Conservation (phyloP, 2,888 invertebrate genomes). For the Tipula helvola region DNA sequence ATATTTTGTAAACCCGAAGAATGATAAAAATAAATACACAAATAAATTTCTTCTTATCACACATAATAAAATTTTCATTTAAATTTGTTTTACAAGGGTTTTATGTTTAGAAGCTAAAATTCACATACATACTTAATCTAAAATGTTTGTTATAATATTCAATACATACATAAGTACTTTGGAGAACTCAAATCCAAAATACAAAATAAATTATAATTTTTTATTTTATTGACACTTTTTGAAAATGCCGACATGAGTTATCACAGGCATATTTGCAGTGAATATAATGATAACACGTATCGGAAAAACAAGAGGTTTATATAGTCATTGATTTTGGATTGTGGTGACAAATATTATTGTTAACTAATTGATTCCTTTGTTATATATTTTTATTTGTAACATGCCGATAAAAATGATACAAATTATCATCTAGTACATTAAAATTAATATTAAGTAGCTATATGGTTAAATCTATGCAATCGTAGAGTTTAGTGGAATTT, state of each 20-base stretch:
- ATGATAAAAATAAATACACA: background rate
- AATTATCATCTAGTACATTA: background rate
- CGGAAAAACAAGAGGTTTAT: background rate
- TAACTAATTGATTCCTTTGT: background rate
- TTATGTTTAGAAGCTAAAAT: background rate
- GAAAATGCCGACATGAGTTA: background rate
- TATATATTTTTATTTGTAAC: background rate
- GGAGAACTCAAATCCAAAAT: background rate
- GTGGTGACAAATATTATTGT: background rate
- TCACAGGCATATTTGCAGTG: background rate
- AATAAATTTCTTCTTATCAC: background rate
- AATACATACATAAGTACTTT: background rate
- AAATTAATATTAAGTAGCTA: too few species aligned
- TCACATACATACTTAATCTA: background rate
- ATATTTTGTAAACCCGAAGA: background rate
- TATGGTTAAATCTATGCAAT: too few species aligned
- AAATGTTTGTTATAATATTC: background rate
- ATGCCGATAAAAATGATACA: background rate
- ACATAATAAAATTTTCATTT: background rate
- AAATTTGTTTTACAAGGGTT: background rate
- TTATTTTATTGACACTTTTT: background rate
- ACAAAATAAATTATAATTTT: background rate
- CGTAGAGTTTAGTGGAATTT: too few species aligned
- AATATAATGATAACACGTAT: background rate
- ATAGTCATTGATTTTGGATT: background rate